These are phyloP conservation scores for Carassius carassius DNA, from an alignment of 2,113 vertebrate species.

Conservation along the genomic window DNA sequence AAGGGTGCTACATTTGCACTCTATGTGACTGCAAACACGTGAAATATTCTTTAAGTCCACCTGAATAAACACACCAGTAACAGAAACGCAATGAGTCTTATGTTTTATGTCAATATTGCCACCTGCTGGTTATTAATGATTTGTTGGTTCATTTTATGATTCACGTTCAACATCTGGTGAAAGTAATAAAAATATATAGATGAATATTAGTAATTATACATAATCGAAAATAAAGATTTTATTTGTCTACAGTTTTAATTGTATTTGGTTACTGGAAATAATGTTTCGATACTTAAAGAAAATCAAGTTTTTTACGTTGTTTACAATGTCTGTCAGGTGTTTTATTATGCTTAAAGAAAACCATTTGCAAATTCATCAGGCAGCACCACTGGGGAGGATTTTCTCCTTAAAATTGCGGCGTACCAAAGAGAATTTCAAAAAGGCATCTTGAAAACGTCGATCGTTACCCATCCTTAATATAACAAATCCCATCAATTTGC, in stretches of 20 bases:
- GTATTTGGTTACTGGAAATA: not conserved
- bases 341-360: not conserved
- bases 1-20: not conserved
- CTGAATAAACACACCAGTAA: not conserved
- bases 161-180: not conserved
- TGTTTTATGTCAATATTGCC: slow-evolving; percentile 11
- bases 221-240: not conserved
- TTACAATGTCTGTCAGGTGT: not conserved
- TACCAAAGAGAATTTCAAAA: no score
- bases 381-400: no score
- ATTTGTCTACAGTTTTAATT: not conserved
- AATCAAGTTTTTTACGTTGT: not conserved
- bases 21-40: not conserved
- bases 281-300: not conserved
- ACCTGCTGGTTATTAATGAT: not conserved
- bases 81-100: not conserved
- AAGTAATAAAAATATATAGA: not conserved
- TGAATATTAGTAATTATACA: not conserved
- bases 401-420: no score
- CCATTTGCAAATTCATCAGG: not conserved
- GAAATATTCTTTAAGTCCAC: not conserved
- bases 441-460: no score
- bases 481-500: no score
- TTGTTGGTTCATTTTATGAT: not conserved
- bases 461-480: no score